Percentiles rank a stretch among this genome's conserved stretches.
phyloP scores from a whole-genome alignment of 2,888 invertebrate genomes.

The Zygothrica quintamaculata region DNA sequence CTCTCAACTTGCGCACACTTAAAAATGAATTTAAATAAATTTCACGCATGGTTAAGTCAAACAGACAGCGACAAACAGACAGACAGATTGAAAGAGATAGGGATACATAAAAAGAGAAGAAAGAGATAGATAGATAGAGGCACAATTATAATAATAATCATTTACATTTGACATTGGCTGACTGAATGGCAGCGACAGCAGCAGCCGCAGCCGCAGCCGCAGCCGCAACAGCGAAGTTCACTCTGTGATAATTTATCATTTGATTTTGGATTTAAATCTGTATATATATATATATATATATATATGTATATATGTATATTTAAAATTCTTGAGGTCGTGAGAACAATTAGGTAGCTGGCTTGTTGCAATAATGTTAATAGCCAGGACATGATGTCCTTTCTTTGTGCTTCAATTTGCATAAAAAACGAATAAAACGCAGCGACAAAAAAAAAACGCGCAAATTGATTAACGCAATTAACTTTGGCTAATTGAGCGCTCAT shows the following conservation, averaged over 20 bases:
- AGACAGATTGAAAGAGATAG: constrained; percentile 4
- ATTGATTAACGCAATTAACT: constrained; percentile 44
- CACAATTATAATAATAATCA: constrained; percentile 76
- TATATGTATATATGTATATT: background rate
- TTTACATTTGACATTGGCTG: constrained; percentile 77
- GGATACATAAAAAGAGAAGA: too few species aligned
- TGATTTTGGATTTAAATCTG: constrained; percentile 48
- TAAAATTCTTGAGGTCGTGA: constrained; percentile 32
- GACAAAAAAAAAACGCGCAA: constrained; percentile 23
- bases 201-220: constrained; percentile 18
- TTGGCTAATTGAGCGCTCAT: constrained; percentile 62
- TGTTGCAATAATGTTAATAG: constrained; percentile 33
- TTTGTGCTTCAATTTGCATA: constrained; percentile 61
- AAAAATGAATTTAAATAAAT: constrained; percentile 82
- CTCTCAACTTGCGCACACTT: constrained; percentile 74
- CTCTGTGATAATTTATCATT: constrained; percentile 73
- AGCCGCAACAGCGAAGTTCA: constrained; percentile 29
- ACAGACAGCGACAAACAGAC: constrained; percentile 49
- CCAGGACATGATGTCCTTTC: constrained; percentile 34
- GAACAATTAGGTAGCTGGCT: constrained; percentile 47
- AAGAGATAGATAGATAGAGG: too few species aligned
- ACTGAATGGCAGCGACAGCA: constrained; percentile 44
- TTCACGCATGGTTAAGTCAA: constrained; percentile 78
- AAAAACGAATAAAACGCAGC: constrained; percentile 68
- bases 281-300: background rate